Conservation (phyloP, 1,140 invertebrate species). For the Penaeus chinensis region DNA sequence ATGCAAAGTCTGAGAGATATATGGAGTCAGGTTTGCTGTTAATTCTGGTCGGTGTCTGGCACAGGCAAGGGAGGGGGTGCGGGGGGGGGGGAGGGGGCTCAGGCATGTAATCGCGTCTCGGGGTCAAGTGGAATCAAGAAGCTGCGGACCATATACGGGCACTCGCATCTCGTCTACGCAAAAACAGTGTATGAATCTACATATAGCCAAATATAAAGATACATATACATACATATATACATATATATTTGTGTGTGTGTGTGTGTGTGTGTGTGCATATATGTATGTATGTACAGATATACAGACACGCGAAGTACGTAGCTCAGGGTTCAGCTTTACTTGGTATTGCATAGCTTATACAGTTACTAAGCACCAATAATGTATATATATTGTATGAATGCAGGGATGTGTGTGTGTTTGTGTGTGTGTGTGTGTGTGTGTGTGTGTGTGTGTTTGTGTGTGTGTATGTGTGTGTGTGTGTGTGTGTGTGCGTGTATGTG, state of each 20-base stretch:
- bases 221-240: not conserved
- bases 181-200: not conserved
- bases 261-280: not conserved
- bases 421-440: too few relatives aligned
- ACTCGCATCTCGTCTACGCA: not conserved
- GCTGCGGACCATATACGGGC: not conserved
- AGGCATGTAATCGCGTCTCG: not conserved
- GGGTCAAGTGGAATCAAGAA: not conserved
- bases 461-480: too few relatives aligned
- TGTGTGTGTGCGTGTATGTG: too few relatives aligned
- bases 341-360: too few relatives aligned
- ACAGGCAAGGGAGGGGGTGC: too few relatives aligned
- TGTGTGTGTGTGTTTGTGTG: too few relatives aligned
- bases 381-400: too few relatives aligned
- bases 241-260: not conserved
- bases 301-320: not conserved
- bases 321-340: too few relatives aligned
- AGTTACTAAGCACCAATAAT: too few relatives aligned
- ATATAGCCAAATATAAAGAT: not conserved
- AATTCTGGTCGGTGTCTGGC: not conserved
- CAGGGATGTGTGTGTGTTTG: too few relatives aligned
- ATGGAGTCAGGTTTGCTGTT: constrained; percentile 1
- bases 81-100: not conserved
- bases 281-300: not conserved
- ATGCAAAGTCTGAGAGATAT: constrained; percentile 22